Percentiles rank a stretch among this genome's conserved stretches.
Evolutionary conservation across 2,888 invertebrate genomes (phyloP).

Genomic region (Anthrax anthrax): DNA sequence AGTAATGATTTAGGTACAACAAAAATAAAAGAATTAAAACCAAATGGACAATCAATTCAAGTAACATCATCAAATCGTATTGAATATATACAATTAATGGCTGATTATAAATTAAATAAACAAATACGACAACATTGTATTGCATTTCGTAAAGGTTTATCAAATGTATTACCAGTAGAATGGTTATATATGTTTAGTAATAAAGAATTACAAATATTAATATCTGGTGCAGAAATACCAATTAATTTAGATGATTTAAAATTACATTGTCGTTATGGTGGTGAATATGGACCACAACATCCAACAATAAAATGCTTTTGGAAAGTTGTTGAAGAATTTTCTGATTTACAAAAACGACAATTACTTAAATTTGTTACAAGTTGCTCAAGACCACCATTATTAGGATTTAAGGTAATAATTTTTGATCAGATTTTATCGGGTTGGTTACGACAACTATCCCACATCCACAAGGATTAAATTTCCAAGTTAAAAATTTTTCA

Average conservation of each 20-base stretch:
- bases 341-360: constrained; percentile 69
- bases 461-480: too few species aligned
- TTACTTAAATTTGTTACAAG: constrained; percentile 96
- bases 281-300: constrained; percentile 71
- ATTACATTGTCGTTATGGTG: constrained; percentile 75
- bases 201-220: constrained; percentile 88
- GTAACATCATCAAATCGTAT: constrained; percentile 87
- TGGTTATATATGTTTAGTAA: constrained; percentile 93
- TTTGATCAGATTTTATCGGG: too few species aligned
- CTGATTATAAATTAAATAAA: constrained; percentile 87
- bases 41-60: constrained; percentile 75
- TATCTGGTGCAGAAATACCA: constrained; percentile 88
- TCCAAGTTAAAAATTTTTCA: neutral
- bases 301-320: constrained; percentile 80
- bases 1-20: constrained; percentile 83
- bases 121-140: constrained; percentile 76
- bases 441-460: too few species aligned
- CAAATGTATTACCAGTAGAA: constrained; percentile 77
- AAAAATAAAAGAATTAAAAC: constrained; percentile 78
- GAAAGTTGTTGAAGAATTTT: constrained; percentile 71
- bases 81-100: constrained; percentile 92
- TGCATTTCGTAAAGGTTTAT: constrained; percentile 79
- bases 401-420: constrained; percentile 81
- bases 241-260: constrained; percentile 84
- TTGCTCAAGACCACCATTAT: constrained; percentile 88